A percentile compares a stretch with the other conserved stretches of the same genome.
phyloP scores from a whole-genome alignment of 2,113 vertebrate species.

The Halcyon senegalensis region DNA sequence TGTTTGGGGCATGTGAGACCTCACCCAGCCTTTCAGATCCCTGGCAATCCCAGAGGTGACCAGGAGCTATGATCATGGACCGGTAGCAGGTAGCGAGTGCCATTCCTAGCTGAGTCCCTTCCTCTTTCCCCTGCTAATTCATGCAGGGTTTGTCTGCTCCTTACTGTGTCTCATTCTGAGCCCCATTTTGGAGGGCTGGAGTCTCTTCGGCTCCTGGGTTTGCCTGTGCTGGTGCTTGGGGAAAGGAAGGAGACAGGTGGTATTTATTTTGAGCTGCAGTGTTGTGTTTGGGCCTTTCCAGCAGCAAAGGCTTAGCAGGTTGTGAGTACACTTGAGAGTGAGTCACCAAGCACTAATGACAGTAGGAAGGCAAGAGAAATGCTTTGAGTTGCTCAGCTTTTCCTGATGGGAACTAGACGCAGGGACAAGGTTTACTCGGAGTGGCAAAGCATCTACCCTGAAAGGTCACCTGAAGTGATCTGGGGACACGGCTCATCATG shows the following conservation, averaged over 20 bases:
- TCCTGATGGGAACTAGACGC: background rate
- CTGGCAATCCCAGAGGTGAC: background rate
- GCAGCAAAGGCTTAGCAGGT: conserved; percentile 5
- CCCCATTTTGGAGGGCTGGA: background rate
- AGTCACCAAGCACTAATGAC: background rate
- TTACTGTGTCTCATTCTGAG: background rate
- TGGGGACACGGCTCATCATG: background rate
- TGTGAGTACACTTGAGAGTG: conserved; percentile 27
- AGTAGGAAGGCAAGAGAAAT: background rate
- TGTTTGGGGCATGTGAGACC: background rate
- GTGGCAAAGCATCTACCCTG: background rate
- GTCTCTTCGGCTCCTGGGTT: background rate
- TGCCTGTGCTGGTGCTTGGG: background rate
- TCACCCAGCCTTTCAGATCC: background rate
- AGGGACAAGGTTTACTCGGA: background rate
- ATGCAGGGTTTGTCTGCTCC: background rate
- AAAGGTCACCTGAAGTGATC: background rate
- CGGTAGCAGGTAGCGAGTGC: background rate
- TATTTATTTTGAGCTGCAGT: background rate
- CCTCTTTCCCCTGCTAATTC: background rate
- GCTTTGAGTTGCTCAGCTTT: background rate
- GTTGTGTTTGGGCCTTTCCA: conserved; percentile 19
- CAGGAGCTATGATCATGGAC: background rate
- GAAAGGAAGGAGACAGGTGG: background rate
- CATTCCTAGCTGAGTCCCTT: background rate